These are phyloP conservation scores for Pyxicephalus adspersus DNA, from an alignment of 2,113 vertebrate genomes.

Conservation along the genomic window DNA sequence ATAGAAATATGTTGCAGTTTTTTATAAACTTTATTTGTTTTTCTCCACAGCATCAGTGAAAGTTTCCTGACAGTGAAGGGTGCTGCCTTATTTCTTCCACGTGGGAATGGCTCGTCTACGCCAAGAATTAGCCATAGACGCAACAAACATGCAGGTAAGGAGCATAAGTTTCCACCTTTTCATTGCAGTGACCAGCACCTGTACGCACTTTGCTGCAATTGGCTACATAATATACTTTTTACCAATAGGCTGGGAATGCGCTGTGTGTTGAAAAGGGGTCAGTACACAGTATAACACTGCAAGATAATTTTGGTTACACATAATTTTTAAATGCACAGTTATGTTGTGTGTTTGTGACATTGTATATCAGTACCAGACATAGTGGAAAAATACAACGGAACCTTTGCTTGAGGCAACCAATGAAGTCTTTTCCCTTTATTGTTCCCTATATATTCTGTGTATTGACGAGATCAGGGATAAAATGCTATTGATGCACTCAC, in stretches of 20 bases:
- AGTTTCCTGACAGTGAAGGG: slow-evolving; percentile 98
- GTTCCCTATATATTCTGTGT: background rate
- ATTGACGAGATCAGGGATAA: background rate
- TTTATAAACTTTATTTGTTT: background rate
- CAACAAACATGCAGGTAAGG: slow-evolving; percentile 93
- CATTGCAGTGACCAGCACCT: too few relatives aligned
- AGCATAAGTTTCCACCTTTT: too few relatives aligned
- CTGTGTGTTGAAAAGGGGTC: background rate
- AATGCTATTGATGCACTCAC: background rate
- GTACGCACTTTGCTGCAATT: too few relatives aligned
- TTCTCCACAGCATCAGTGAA: slow-evolving; percentile 86
- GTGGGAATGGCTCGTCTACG: slow-evolving; percentile 86
- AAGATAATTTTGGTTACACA: background rate
- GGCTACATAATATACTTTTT: too few relatives aligned
- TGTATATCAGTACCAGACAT: background rate
- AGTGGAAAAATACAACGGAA: slow-evolving; percentile 23
- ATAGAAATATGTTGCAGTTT: background rate
- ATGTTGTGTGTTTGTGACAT: background rate
- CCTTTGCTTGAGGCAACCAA: background rate
- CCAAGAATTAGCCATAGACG: slow-evolving; percentile 85
- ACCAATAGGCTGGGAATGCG: too few relatives aligned
- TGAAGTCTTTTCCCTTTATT: background rate
- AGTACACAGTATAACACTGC: background rate
- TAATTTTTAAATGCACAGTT: background rate
- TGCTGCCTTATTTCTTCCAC: slow-evolving; percentile 92